Evolutionary conservation across 2,113 vertebrate species (phyloP), one percentile per base, ranked within the genome.

Genomic region (Cololabis saira): DNA sequence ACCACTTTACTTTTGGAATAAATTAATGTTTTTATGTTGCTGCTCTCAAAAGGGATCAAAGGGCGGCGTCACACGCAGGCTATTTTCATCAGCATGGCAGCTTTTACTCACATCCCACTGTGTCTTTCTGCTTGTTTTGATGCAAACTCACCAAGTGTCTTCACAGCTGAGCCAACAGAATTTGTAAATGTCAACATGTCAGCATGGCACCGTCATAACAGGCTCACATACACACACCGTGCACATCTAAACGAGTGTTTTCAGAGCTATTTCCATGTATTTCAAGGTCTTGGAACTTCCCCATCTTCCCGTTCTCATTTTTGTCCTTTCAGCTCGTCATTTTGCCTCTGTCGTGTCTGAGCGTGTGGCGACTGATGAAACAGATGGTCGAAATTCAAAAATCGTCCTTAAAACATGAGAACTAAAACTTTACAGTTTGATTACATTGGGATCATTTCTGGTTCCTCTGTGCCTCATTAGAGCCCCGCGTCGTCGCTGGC

Each of bases 401-500:
- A 19, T 49, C 47, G 30, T 22, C 6, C 43, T 62, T 30, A 43
- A 76, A 84, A 67, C 33, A 66, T 68, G 1, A 59, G 43, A 53
- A 67, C 22, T 18, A 72, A 27, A 64, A 69, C 67, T 42, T 79
- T 51, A 21, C 55, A 67, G 54, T 76, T 67, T 71, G 61, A 69
- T 40, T 8, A 17, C n/a, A 62, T 74, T 75, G 12, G 55, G 41
- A 75, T 73, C 17, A 30, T 65, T 71, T 42, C 37, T 27, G 61
- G 12, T 56, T 67, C 58, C 51, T 44, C 43, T 47, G 74, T 45
- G 71, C 63, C 41, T 80, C 77, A 78, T 80, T 82, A 79, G 43
- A 66, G 74, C 48, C 57, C 21, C 58, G 73, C 76, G 37, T 6
- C 72, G 78, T 78, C 68, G 49, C 55, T 81, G 74, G 62, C 58